A percentile compares a stretch with the other conserved stretches of the same genome.
These are phyloP conservation scores for Sarcophaga variegata DNA, from an alignment of 2,888 invertebrate species.

Conservation along the genomic window DNA sequence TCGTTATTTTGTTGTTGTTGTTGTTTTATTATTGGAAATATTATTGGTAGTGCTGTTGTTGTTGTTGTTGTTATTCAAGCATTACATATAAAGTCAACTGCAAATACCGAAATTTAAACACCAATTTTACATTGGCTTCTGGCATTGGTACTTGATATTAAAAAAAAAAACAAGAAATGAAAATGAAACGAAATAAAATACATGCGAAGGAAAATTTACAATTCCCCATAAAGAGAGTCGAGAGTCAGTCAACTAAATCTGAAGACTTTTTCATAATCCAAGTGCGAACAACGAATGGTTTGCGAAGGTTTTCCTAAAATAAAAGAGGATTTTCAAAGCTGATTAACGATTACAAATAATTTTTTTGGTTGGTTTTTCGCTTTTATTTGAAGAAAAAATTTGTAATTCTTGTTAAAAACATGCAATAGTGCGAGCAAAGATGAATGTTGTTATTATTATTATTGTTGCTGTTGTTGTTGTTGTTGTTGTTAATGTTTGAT, in stretches of 20 bases:
- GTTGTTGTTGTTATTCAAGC: slow-evolving; percentile 26
- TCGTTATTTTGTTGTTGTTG: slow-evolving; percentile 60
- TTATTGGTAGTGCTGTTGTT: slow-evolving; percentile 52
- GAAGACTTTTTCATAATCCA: slow-evolving; percentile 35
- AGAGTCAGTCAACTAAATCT: slow-evolving; percentile 21
- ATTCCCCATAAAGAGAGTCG: slow-evolving; percentile 33
- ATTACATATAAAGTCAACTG: slow-evolving; percentile 60
- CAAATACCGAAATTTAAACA: slow-evolving; percentile 59
- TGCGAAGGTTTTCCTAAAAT: slow-evolving; percentile 52
- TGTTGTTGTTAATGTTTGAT: slow-evolving; percentile 12
- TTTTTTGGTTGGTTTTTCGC: neutral
- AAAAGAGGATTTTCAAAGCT: slow-evolving; percentile 57
- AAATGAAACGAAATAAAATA: slow-evolving; percentile 1
- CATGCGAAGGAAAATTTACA: slow-evolving; percentile 31
- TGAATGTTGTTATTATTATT: slow-evolving; percentile 19
- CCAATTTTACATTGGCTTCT: slow-evolving; percentile 68
- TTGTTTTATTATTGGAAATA: slow-evolving; percentile 1
- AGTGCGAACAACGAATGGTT: slow-evolving; percentile 65
- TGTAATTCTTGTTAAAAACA: slow-evolving; percentile 19
- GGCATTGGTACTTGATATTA: slow-evolving; percentile 66
- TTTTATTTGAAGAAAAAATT: slow-evolving; percentile 25
- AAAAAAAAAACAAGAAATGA: neutral
- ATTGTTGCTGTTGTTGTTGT: slow-evolving; percentile 3
- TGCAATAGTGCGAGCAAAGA: neutral
- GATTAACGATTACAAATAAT: slow-evolving; percentile 69